phyloP scores from a whole-genome alignment of 2,888 invertebrate species.

The Drosophila dives region DNA sequence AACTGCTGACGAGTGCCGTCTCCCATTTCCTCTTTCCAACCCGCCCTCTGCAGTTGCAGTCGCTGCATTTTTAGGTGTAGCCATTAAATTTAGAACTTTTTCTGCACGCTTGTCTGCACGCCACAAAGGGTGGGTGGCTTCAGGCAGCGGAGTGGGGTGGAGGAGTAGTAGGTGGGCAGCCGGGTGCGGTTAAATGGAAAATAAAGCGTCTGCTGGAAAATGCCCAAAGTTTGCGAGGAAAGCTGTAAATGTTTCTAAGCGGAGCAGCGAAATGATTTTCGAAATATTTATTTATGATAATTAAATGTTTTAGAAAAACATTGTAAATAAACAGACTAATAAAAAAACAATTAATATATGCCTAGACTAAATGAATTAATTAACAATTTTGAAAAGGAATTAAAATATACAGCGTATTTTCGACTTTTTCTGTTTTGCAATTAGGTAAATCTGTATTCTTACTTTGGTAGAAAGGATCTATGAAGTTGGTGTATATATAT shows the following conservation, averaged over 20 bases:
- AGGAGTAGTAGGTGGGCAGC: slow-evolving; percentile 28
- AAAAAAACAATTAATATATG: not conserved
- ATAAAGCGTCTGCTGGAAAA: slow-evolving; percentile 68
- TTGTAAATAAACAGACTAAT: not conserved
- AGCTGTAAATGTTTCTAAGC: slow-evolving; percentile 20
- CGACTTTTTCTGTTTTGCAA: not conserved
- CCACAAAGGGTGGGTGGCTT: slow-evolving; percentile 32
- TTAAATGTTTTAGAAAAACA: not conserved
- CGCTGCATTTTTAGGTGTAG: slow-evolving; percentile 79
- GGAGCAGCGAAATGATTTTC: not conserved
- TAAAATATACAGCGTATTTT: not conserved
- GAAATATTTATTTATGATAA: not conserved
- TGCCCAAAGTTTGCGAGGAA: slow-evolving; percentile 46
- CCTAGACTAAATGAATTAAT: not conserved
- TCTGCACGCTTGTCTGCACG: slow-evolving; percentile 80
- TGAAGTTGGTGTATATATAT: not conserved
- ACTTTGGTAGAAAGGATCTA: not conserved
- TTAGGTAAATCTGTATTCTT: not conserved
- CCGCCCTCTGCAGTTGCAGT: slow-evolving; percentile 57
- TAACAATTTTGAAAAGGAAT: not conserved
- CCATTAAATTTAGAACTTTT: slow-evolving; percentile 80
- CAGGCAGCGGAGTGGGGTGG: not conserved
- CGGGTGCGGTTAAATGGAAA: slow-evolving; percentile 75
- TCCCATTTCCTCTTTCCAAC: slow-evolving; percentile 3
- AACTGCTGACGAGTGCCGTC: slow-evolving; percentile 57